These are phyloP conservation scores for Strongylocentrotus purpuratus DNA, from an alignment of 35 echinoderm and acorn worm genomes.

Conservation along the genomic window DNA sequence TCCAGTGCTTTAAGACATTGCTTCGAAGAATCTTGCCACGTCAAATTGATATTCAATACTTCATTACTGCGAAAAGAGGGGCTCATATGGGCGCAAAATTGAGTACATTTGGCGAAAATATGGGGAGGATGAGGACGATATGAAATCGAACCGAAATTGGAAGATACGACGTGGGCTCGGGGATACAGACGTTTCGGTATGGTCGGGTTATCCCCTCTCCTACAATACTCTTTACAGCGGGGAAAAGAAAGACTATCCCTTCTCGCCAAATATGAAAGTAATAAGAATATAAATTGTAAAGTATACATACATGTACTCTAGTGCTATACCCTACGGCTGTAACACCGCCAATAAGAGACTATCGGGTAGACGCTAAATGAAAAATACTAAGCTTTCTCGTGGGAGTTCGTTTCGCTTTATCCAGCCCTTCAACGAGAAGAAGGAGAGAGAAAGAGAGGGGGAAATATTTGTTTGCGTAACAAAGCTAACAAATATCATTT, in stretches of 20 bases:
- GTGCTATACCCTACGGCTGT: neutral
- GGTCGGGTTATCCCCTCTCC: neutral
- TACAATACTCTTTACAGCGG: neutral
- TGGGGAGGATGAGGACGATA: neutral
- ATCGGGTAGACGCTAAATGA: neutral
- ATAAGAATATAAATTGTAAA: conserved; percentile 30
- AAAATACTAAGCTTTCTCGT: conserved; percentile 32
- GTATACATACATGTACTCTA: neutral
- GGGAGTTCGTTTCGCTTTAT: conserved; percentile 10
- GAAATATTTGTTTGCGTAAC: conserved; percentile 35
- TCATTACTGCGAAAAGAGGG: conserved; percentile 11
- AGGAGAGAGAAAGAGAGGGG: neutral
- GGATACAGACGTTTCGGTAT: neutral
- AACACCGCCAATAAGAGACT: conserved; percentile 23
- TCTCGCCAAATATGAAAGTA: neutral
- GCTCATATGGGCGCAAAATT: conserved; percentile 16
- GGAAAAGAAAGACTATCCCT: conserved; percentile 11
- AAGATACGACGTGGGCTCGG: conserved; percentile 7
- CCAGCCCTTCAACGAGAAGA: neutral
- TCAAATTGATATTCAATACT: conserved; percentile 24
- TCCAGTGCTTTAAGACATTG: neutral
- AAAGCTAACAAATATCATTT: conserved; percentile 45
- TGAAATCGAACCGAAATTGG: conserved; percentile 18
- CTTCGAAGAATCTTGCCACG: neutral
- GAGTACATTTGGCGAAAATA: neutral